A percentile compares a stretch with the other conserved stretches of the same genome.
Conservation (phyloP, 1,140 invertebrate species). For the Sitobion miscanthi region DNA sequence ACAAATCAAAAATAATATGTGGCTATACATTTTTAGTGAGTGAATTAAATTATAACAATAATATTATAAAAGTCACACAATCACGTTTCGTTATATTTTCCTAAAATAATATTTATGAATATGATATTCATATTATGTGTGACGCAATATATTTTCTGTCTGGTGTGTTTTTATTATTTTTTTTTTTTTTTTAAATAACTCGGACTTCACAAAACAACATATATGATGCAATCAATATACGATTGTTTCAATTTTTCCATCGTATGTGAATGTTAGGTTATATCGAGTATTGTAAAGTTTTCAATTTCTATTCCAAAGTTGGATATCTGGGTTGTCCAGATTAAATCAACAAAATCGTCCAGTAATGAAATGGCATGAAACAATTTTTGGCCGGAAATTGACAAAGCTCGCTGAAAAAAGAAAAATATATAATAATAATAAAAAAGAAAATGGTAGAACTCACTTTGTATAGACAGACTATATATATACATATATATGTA, state of each 20-base stretch:
- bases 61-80: neutral
- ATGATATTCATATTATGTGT: neutral
- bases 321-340: neutral
- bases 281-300: neutral
- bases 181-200: neutral
- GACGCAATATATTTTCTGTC: neutral
- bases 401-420: neutral
- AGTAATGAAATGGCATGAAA: neutral
- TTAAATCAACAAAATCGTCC: slow-evolving; percentile 17
- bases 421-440: slow-evolving; percentile 16
- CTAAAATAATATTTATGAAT: neutral
- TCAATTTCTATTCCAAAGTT: neutral
- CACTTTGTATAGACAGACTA: neutral
- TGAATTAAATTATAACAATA: neutral
- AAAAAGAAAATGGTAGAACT: neutral
- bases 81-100: neutral
- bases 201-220: neutral
- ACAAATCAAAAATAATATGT: neutral
- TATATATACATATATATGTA: neutral
- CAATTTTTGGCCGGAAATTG: slow-evolving; percentile 31
- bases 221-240: neutral
- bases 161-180: neutral
- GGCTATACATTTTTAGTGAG: neutral
- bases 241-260: neutral
- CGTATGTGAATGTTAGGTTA: neutral